Evolutionary conservation across 2,113 vertebrate species (phyloP).

Genomic region (Macquaria ambigua): DNA sequence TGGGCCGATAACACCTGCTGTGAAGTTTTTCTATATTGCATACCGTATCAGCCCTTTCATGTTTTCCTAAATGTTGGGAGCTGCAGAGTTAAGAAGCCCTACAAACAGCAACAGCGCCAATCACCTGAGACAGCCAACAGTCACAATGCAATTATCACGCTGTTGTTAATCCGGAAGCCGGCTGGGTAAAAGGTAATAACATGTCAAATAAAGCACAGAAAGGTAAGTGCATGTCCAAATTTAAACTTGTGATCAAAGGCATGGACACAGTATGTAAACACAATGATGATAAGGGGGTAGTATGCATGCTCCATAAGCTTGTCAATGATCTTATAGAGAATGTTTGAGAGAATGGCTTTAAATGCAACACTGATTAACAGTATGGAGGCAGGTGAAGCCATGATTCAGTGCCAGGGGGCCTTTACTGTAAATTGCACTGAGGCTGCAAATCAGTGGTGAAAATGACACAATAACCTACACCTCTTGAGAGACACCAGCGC

Average conservation of each 20-base stretch:
- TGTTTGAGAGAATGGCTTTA: too few relatives aligned
- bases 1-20: not conserved
- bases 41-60: not conserved
- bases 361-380: not conserved
- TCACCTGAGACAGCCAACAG: slow-evolving; percentile 1
- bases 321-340: not conserved
- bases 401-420: not conserved
- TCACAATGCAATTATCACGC: slow-evolving; percentile 18
- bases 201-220: slow-evolving; percentile 5
- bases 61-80: slow-evolving; percentile 2
- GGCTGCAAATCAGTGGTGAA: not conserved
- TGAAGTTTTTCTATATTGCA: not conserved
- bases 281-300: not conserved
- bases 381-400: not conserved
- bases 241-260: slow-evolving; percentile 1
- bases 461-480: not conserved
- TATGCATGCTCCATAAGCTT: too few relatives aligned
- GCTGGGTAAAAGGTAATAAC: slow-evolving; percentile 1
- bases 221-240: not conserved
- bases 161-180: slow-evolving; percentile 1
- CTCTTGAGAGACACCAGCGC: not conserved
- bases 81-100: not conserved
- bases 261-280: too few relatives aligned
- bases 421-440: slow-evolving; percentile 4
- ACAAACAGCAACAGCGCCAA: not conserved